phyloP scores from a whole-genome alignment of 2,888 invertebrate species.

The Acanthococcus lagerstroemiae region DNA sequence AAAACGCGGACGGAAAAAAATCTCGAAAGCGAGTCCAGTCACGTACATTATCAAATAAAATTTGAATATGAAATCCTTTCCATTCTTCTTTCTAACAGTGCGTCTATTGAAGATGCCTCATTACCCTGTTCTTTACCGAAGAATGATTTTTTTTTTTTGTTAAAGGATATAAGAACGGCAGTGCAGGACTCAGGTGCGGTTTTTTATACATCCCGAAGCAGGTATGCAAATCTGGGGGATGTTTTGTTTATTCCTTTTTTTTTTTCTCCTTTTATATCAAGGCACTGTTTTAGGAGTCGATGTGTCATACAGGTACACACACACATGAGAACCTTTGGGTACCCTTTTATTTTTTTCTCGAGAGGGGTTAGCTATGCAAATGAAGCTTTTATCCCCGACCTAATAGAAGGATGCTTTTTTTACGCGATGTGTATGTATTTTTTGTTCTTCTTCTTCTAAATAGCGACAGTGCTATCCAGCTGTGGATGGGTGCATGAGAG shows the following conservation, averaged over 20 bases:
- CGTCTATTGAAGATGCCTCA: constrained; percentile 14
- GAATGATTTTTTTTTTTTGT: constrained; percentile 17
- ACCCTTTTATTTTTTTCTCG: constrained; percentile 29
- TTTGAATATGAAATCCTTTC: constrained; percentile 29
- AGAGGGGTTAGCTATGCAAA: constrained; percentile 39
- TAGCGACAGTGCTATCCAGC: constrained; percentile 26
- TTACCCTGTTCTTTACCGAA: constrained; percentile 24
- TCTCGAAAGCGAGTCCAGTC: constrained; percentile 25
- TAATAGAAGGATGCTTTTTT: constrained; percentile 34
- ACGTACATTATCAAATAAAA: constrained; percentile 31
- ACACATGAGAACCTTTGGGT: constrained; percentile 15
- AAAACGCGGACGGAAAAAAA: too few species aligned
- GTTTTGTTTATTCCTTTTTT: constrained; percentile 24
- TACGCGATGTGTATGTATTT: constrained; percentile 6
- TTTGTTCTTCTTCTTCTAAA: constrained; percentile 9
- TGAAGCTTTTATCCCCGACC: constrained; percentile 34
- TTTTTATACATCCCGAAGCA: constrained; percentile 28
- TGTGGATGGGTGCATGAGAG: constrained; percentile 29
- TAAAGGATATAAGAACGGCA: background rate
- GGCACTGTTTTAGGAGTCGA: constrained; percentile 19
- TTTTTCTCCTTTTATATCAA: background rate
- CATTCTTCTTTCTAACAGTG: background rate
- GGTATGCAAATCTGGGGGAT: constrained; percentile 23
- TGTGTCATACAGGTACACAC: constrained; percentile 16
- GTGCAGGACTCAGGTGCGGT: constrained; percentile 25